phyloP scores from a whole-genome alignment of 2,113 vertebrate species.

The pig (Sus scrofa) region DNA sequence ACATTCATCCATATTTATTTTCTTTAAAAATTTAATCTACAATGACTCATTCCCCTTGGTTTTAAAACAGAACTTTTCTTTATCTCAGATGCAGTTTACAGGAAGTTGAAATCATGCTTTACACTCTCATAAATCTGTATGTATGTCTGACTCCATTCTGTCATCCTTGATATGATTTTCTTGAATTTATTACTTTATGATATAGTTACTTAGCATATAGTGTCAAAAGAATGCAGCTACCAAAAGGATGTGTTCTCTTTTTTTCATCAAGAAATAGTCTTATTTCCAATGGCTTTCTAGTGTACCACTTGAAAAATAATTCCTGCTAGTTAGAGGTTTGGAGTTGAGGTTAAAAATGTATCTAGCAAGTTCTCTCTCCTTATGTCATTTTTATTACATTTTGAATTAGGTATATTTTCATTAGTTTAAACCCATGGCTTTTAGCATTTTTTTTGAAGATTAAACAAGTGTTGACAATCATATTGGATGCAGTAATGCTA shows the following conservation, averaged over 20 bases:
- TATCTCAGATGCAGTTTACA: not conserved
- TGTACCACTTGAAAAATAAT: not conserved
- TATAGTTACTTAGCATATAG: not conserved
- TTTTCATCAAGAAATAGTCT: not conserved
- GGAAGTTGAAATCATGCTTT: not conserved
- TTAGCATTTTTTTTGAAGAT: conserved; percentile 20
- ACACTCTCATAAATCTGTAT: not conserved
- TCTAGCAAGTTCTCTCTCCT: not conserved
- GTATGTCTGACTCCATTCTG: not conserved
- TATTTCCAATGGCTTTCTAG: not conserved
- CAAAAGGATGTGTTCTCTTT: not conserved
- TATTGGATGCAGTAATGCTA: not conserved
- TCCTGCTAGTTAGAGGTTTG: not conserved
- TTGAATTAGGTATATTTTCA: conserved; percentile 40
- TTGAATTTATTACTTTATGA: not conserved
- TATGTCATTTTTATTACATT: not conserved
- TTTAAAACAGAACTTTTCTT: not conserved
- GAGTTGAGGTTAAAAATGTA: not conserved
- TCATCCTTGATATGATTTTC: not conserved
- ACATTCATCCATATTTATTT: not conserved
- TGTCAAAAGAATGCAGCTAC: not conserved
- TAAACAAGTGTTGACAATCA: not conserved
- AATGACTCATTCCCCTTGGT: not conserved
- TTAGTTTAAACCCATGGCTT: not conserved
- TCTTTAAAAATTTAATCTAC: not conserved